phyloP scores from a whole-genome alignment of 2,797 vertebrate species.

The Falco biarmicus region DNA sequence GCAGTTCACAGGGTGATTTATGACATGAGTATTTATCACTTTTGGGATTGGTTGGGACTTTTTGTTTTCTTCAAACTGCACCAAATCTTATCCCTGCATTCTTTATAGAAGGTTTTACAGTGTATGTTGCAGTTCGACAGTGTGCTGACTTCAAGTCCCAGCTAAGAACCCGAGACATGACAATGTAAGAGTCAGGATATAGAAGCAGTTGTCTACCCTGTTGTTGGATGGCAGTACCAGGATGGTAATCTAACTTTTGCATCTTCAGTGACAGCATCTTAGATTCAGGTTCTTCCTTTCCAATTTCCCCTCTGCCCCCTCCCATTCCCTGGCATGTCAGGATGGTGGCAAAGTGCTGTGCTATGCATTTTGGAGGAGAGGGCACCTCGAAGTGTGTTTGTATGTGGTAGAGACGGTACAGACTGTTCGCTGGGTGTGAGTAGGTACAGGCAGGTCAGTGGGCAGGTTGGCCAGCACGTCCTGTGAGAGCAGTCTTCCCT shows the following conservation, averaged over 20 bases:
- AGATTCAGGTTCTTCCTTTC: not conserved
- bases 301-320: not conserved
- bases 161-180: not conserved
- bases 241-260: not conserved
- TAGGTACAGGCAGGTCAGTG: not conserved
- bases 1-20: not conserved
- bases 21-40: not conserved
- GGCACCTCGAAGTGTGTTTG: not conserved
- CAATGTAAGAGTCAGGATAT: not conserved
- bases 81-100: not conserved
- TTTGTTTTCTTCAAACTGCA: not conserved
- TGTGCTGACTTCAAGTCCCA: not conserved
- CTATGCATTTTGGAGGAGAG: not conserved
- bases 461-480: not conserved
- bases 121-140: not conserved
- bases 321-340: not conserved
- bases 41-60: not conserved
- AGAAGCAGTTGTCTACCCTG: not conserved
- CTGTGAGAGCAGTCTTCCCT: not conserved
- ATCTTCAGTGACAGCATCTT: not conserved
- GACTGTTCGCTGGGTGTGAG: not conserved
- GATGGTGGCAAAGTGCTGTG: not conserved
- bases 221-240: not conserved
- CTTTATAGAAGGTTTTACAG: not conserved
- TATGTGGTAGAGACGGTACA: not conserved